These are phyloP conservation scores for Falcunculus frontatus DNA, from an alignment of 2,113 vertebrate species.

Conservation along the genomic window DNA sequence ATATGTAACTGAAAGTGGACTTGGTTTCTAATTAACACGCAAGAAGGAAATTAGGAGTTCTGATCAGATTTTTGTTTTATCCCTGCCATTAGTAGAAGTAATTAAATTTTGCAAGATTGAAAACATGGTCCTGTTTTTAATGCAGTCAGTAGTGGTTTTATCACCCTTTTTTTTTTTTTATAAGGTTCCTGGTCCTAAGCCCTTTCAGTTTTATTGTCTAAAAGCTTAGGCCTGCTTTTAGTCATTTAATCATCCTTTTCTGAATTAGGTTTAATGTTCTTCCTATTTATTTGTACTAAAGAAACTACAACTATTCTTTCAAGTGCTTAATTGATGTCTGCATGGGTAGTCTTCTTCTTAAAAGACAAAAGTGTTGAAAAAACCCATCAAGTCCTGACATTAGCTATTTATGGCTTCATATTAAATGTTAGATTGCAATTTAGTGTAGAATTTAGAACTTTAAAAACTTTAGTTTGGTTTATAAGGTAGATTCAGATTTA, in stretches of 20 bases:
- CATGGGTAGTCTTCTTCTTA: conserved; percentile 49
- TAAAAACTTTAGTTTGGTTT: neutral
- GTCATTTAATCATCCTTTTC: neutral
- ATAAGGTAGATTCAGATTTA: neutral
- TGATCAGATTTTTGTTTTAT: neutral
- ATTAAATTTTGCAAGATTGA: neutral
- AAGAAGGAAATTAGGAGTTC: neutral
- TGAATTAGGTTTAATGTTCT: conserved; percentile 16
- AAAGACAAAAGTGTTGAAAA: conserved; percentile 25
- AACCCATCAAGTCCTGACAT: neutral
- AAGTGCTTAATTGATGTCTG: neutral
- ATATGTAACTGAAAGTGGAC: neutral
- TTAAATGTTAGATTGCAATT: neutral
- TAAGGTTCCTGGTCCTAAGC: neutral
- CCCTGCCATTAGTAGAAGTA: neutral
- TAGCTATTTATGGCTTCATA: conserved; percentile 24
- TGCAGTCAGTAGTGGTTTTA: neutral
- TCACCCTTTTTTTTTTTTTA: neutral
- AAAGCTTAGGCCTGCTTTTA: neutral
- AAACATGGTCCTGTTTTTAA: neutral
- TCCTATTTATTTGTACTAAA: conserved; percentile 14
- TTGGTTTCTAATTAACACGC: neutral
- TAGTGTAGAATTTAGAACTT: neutral
- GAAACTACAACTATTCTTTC: neutral
- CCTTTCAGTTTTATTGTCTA: neutral